A percentile compares a stretch with the other conserved stretches of the same genome.
phyloP scores from a whole-genome alignment of 2,888 invertebrate species.

The Ectemnius continuus region DNA sequence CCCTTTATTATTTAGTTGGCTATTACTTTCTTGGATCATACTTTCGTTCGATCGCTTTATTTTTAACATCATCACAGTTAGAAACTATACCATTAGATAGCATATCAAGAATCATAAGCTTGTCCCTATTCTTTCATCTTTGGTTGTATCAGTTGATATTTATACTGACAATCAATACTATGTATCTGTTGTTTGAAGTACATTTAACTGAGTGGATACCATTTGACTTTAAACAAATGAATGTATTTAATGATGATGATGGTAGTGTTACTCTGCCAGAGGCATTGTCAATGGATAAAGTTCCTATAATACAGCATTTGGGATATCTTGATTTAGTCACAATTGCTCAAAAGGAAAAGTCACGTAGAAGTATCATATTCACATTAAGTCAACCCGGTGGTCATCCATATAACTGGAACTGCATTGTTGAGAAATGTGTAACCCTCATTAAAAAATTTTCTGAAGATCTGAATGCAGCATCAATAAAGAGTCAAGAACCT shows the following conservation, averaged over 20 bases:
- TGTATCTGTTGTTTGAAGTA: slow-evolving; percentile 85
- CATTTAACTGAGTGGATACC: slow-evolving; percentile 85
- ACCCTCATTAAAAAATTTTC: slow-evolving; percentile 83
- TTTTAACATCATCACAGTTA: slow-evolving; percentile 80
- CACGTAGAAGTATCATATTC: slow-evolving; percentile 84
- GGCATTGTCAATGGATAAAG: slow-evolving; percentile 81
- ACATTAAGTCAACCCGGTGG: slow-evolving; percentile 90
- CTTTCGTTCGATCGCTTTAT: slow-evolving; percentile 79
- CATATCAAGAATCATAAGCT: slow-evolving; percentile 78
- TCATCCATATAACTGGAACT: slow-evolving; percentile 93
- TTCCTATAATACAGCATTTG: slow-evolving; percentile 86
- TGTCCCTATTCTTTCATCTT: slow-evolving; percentile 81
- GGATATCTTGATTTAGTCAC: slow-evolving; percentile 87
- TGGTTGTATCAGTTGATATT: slow-evolving; percentile 87
- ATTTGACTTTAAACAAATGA: slow-evolving; percentile 81
- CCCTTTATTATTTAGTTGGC: slow-evolving; percentile 81
- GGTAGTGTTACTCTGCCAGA: slow-evolving; percentile 80
- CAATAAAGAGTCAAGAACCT: slow-evolving; percentile 58
- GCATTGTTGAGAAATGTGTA: slow-evolving; percentile 83
- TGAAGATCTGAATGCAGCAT: slow-evolving; percentile 81
- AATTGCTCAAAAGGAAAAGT: slow-evolving; percentile 82
- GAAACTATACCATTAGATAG: slow-evolving; percentile 80
- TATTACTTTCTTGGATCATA: slow-evolving; percentile 83
- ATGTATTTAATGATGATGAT: slow-evolving; percentile 66
- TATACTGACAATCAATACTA: slow-evolving; percentile 84